Percentiles rank a stretch among this genome's conserved stretches.
phyloP scores from a whole-genome alignment of 2,888 invertebrate genomes.

The Erynnis tages region DNA sequence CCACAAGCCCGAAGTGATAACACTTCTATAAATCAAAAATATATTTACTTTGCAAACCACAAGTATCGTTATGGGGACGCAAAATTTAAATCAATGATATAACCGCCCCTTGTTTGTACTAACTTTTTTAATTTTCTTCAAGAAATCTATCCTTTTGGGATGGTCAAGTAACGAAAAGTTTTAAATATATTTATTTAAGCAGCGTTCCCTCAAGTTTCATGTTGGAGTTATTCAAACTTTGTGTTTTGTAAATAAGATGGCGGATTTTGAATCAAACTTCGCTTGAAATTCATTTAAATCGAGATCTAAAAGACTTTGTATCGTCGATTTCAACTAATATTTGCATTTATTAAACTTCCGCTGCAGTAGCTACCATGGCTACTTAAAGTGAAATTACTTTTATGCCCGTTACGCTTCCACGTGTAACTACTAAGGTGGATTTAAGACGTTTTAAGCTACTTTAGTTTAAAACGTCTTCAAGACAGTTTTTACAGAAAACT shows the following conservation, averaged over 20 bases:
- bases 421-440: too few relatives aligned
- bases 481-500: too few relatives aligned
- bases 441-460: too few relatives aligned
- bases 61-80: neutral
- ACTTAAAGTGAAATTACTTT: too few relatives aligned
- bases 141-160: constrained; percentile 51
- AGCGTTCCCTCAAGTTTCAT: constrained; percentile 34
- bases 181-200: constrained; percentile 49
- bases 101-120: constrained; percentile 51
- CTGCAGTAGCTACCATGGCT: too few relatives aligned
- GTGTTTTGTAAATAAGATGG: constrained; percentile 35
- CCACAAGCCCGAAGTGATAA: too few relatives aligned
- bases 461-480: too few relatives aligned
- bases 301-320: constrained; percentile 15
- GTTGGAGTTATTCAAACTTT: constrained; percentile 36
- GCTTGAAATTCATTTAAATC: constrained; percentile 30
- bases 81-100: constrained; percentile 1
- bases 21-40: too few relatives aligned
- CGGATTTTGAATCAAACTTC: constrained; percentile 36
- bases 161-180: constrained; percentile 53
- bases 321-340: constrained; percentile 8
- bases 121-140: constrained; percentile 66
- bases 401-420: too few relatives aligned
- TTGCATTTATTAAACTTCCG: constrained; percentile 4
- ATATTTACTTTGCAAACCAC: too few relatives aligned